Conservation (phyloP, 2,113 vertebrate species). For the Crotophaga sulcirostris region DNA sequence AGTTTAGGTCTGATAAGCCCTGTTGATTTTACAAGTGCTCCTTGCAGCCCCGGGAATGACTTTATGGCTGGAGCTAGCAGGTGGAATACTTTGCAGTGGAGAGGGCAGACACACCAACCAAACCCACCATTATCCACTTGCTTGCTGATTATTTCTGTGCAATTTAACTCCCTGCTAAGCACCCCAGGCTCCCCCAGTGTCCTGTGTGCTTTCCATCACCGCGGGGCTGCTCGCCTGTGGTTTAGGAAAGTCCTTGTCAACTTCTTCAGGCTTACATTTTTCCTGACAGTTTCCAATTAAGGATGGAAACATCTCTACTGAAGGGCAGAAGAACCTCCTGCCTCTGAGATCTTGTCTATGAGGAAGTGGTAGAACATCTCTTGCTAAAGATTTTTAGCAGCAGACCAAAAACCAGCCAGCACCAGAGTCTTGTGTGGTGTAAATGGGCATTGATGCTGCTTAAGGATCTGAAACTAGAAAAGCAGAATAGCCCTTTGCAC, state of each 20-base stretch:
- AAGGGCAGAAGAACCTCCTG: background rate
- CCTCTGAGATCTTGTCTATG: background rate
- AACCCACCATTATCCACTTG: slow-evolving; percentile 5
- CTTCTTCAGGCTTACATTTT: background rate
- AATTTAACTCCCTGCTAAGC: background rate
- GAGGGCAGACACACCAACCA: background rate
- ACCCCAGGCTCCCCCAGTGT: background rate
- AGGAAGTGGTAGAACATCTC: background rate
- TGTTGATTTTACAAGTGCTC: slow-evolving; percentile 59
- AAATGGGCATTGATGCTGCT: background rate
- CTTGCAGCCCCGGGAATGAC: slow-evolving; percentile 7
- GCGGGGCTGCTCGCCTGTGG: rapidly evolving
- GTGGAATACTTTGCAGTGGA: background rate
- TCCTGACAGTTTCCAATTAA: background rate
- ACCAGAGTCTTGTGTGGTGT: background rate
- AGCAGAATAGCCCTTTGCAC: background rate
- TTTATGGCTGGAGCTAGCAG: slow-evolving; percentile 20
- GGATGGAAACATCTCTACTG: background rate
- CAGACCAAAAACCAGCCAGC: background rate
- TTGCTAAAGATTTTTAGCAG: background rate
- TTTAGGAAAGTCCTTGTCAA: background rate
- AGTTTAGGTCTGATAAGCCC: slow-evolving; percentile 57
- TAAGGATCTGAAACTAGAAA: background rate
- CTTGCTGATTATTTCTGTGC: background rate
- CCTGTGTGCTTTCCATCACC: background rate